Percentiles rank a stretch among this genome's conserved stretches.
phyloP scores from a whole-genome alignment of 92 coral and sea anemone genomes.

The Parazoanthus atlanticus region DNA sequence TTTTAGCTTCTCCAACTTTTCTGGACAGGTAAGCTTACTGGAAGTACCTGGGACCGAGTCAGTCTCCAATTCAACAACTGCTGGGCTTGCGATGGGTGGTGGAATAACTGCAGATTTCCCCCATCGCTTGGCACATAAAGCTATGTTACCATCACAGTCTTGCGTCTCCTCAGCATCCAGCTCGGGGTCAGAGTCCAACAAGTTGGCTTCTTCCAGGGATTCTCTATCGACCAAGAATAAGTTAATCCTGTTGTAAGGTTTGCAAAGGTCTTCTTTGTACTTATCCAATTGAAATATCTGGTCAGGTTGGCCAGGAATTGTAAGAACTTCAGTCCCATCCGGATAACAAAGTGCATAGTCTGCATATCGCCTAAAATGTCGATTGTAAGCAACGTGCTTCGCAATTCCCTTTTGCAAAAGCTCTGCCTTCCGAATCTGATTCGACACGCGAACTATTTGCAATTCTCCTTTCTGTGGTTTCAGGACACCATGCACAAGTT shows the following conservation, averaged over 20 bases:
- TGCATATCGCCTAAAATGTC: constrained; percentile 20
- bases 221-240: constrained; percentile 32
- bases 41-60: constrained; percentile 49
- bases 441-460: constrained; percentile 34
- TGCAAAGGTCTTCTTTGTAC: constrained; percentile 45
- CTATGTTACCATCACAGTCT: background rate
- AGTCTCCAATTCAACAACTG: constrained; percentile 11
- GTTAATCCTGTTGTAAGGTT: constrained; percentile 37
- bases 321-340: constrained; percentile 48
- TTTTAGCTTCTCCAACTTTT: constrained; percentile 31
- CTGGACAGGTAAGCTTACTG: constrained; percentile 35
- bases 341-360: constrained; percentile 43
- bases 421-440: constrained; percentile 22
- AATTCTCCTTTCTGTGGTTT: constrained; percentile 49
- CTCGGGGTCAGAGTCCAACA: background rate
- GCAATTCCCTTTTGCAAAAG: constrained; percentile 26
- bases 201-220: background rate
- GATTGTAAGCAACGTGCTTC: constrained; percentile 43
- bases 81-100: background rate
- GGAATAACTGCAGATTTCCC: background rate
- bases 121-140: background rate
- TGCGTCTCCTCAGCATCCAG: background rate
- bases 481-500: constrained; percentile 29
- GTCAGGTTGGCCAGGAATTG: constrained; percentile 42
- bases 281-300: constrained; percentile 49